Conservation (phyloP, 2,113 vertebrate species). For the Cheilinus undulatus region DNA sequence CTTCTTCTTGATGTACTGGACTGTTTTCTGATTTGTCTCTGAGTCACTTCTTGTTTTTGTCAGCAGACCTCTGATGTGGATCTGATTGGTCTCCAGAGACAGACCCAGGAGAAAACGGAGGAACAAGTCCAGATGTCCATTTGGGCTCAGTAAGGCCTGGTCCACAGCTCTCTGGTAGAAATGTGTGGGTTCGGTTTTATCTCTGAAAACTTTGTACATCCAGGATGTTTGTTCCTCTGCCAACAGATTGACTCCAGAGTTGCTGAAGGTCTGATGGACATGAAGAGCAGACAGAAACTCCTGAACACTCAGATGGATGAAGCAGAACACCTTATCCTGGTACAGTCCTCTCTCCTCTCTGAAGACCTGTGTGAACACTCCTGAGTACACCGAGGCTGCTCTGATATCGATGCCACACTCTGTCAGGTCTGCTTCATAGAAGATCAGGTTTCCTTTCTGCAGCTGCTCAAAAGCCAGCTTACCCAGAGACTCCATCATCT, state of each 20-base stretch:
- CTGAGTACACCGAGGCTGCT: no score
- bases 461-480: no score
- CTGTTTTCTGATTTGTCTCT: background rate
- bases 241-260: conserved; percentile 4
- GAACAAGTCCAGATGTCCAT: background rate
- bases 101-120: background rate
- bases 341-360: no score
- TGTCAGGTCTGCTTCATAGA: no score
- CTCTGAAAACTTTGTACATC: background rate
- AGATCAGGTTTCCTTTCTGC: no score
- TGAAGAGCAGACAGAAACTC: conserved; percentile 13
- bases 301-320: conserved; percentile 1
- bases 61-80: background rate
- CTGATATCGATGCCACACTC: no score
- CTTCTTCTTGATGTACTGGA: background rate
- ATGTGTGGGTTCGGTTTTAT: background rate
- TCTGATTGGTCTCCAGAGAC: background rate
- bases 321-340: no score
- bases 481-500: no score
- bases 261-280: background rate
- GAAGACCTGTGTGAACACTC: no score
- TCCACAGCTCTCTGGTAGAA: background rate
- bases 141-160: background rate
- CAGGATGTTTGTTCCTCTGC: background rate
- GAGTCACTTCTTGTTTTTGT: background rate